Conservation (phyloP, 2,888 invertebrate species). For the Agonopterix arenella region DNA sequence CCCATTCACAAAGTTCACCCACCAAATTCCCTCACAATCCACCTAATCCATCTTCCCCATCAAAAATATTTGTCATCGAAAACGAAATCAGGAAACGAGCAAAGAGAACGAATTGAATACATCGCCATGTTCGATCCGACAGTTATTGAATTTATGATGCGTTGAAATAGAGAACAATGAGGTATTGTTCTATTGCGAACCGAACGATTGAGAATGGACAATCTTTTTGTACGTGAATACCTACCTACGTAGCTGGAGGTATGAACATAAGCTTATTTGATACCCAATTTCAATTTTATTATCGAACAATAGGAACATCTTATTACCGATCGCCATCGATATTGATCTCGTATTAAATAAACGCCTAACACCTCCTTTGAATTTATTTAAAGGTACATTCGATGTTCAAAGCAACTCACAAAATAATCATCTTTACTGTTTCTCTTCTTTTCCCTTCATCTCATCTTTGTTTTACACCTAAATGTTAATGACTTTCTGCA, state of each 20-base stretch:
- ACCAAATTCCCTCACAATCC: slow-evolving; percentile 3
- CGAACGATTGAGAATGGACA: slow-evolving; percentile 25
- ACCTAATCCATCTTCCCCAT: slow-evolving; percentile 31
- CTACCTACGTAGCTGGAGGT: too few species aligned
- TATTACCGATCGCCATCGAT: slow-evolving; percentile 23
- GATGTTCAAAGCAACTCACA: too few species aligned
- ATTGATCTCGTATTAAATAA: slow-evolving; percentile 24
- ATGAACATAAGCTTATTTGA: slow-evolving; percentile 28
- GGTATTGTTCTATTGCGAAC: slow-evolving; percentile 45
- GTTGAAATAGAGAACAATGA: slow-evolving; percentile 57
- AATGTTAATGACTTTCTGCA: too few species aligned
- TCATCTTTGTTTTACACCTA: too few species aligned
- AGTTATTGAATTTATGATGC: slow-evolving; percentile 45
- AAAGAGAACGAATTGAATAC: slow-evolving; percentile 20
- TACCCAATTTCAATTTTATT: slow-evolving; percentile 9
- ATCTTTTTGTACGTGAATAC: slow-evolving; percentile 26
- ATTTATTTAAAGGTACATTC: too few species aligned
- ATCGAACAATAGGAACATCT: slow-evolving; percentile 31
- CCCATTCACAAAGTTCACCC: background rate
- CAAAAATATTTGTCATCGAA: slow-evolving; percentile 48
- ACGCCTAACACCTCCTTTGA: too few species aligned
- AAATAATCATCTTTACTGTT: too few species aligned
- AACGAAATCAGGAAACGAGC: slow-evolving; percentile 26
- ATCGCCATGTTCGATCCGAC: slow-evolving; percentile 15
- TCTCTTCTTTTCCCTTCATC: too few species aligned